phyloP scores from a whole-genome alignment of 2,888 invertebrate species.

The Buathra laborator region DNA sequence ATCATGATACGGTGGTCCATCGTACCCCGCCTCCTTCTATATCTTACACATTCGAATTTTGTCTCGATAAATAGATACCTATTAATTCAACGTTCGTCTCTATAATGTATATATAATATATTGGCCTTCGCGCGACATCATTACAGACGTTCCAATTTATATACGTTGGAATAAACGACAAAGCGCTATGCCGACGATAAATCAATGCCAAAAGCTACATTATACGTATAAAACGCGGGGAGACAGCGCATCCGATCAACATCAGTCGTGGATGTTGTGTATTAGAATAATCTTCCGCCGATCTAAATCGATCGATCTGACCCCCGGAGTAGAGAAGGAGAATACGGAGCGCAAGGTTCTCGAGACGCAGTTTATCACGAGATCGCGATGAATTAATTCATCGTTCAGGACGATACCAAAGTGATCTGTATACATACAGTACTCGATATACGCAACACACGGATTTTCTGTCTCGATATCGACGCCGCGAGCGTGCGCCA shows the following conservation, averaged over 20 bases:
- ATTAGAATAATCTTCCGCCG: conserved; percentile 79
- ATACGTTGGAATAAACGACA: conserved; percentile 56
- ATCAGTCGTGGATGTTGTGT: conserved; percentile 59
- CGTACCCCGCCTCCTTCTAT: too few species aligned
- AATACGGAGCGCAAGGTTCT: conserved; percentile 65
- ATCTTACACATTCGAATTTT: too few species aligned
- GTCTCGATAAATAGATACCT: neutral
- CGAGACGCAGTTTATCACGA: conserved; percentile 75
- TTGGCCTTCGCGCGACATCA: conserved; percentile 51
- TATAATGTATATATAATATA: neutral
- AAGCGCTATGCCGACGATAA: conserved; percentile 50
- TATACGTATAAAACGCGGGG: conserved; percentile 33
- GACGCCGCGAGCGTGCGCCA: conserved; percentile 26
- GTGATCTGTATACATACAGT: conserved; percentile 27
- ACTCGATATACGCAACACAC: conserved; percentile 65
- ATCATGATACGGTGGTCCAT: too few species aligned
- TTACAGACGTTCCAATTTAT: conserved; percentile 28
- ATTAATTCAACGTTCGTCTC: conserved; percentile 35
- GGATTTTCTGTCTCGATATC: conserved; percentile 57
- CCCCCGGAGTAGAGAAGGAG: conserved; percentile 77
- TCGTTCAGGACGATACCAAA: conserved; percentile 48
- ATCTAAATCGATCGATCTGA: conserved; percentile 83
- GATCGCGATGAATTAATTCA: conserved; percentile 75
- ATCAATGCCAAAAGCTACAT: conserved; percentile 60
- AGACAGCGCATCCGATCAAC: conserved; percentile 33